These are phyloP conservation scores for Tromatobia lineatoria DNA, from an alignment of 2,888 invertebrate species.

Conservation along the genomic window DNA sequence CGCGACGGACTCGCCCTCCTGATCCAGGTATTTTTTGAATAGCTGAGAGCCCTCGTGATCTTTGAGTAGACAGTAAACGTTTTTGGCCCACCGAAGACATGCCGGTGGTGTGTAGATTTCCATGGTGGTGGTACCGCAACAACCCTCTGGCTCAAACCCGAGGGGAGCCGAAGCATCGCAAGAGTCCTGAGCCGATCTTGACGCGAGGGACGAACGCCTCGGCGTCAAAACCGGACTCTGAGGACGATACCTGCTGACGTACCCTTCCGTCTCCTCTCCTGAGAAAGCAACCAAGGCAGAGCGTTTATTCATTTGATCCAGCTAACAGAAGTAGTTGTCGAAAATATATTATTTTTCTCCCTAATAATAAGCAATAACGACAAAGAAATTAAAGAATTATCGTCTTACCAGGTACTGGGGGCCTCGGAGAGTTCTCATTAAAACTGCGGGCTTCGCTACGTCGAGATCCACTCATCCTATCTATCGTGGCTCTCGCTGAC, in stretches of 20 bases:
- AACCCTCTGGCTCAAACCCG: constrained; percentile 88
- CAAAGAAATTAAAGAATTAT: constrained; percentile 22
- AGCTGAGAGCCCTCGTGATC: constrained; percentile 96
- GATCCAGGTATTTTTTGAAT: constrained; percentile 93
- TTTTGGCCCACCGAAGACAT: constrained; percentile 96
- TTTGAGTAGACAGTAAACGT: constrained; percentile 92
- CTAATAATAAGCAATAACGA: neutral
- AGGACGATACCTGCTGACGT: constrained; percentile 81
- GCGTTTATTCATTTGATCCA: constrained; percentile 31
- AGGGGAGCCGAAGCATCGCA: constrained; percentile 86
- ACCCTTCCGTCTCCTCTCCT: constrained; percentile 84
- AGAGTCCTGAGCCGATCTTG: constrained; percentile 74
- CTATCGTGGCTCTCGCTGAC: constrained; percentile 83
- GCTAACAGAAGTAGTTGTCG: neutral
- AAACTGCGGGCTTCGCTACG: constrained; percentile 84
- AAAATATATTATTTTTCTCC: neutral
- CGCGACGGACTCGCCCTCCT: constrained; percentile 92
- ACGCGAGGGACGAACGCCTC: constrained; percentile 84
- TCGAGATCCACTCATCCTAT: constrained; percentile 85
- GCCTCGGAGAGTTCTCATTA: constrained; percentile 91
- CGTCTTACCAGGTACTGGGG: constrained; percentile 94
- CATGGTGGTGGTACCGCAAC: constrained; percentile 85
- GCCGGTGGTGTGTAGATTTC: constrained; percentile 87
- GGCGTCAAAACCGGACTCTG: constrained; percentile 85
- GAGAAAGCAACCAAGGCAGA: constrained; percentile 37